phyloP scores from a whole-genome alignment of 2,113 vertebrate genomes.

The Trochalopteron elliotii region DNA sequence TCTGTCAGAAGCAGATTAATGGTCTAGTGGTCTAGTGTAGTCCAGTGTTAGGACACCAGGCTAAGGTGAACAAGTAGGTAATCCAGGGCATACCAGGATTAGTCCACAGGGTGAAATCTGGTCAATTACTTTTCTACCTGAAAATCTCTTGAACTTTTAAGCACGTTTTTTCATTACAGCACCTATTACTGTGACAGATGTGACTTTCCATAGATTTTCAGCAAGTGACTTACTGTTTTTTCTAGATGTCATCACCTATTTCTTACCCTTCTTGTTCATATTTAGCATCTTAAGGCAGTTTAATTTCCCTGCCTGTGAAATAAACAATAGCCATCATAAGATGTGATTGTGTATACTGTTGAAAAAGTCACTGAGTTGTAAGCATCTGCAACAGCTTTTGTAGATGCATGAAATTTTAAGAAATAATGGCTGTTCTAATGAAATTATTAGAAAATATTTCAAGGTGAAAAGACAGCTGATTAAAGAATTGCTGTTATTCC shows the following conservation, averaged over 20 bases:
- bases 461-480: background rate
- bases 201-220: background rate
- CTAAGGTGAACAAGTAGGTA: background rate
- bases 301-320: background rate
- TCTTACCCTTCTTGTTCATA: background rate
- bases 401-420: background rate
- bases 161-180: background rate
- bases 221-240: background rate
- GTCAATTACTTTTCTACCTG: conserved; percentile 14
- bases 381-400: background rate
- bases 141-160: conserved; percentile 33
- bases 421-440: background rate
- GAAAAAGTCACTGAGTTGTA: background rate
- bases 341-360: background rate
- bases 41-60: background rate
- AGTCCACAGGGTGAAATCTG: conserved; percentile 4
- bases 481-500: background rate
- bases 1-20: background rate
- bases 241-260: background rate
- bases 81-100: conserved; percentile 13
- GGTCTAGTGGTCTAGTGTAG: background rate
- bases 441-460: background rate
- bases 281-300: background rate
- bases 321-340: background rate
- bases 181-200: background rate